These are phyloP conservation scores for Drosophila percnosoma DNA, from an alignment of 2,888 invertebrate genomes.

Conservation along the genomic window DNA sequence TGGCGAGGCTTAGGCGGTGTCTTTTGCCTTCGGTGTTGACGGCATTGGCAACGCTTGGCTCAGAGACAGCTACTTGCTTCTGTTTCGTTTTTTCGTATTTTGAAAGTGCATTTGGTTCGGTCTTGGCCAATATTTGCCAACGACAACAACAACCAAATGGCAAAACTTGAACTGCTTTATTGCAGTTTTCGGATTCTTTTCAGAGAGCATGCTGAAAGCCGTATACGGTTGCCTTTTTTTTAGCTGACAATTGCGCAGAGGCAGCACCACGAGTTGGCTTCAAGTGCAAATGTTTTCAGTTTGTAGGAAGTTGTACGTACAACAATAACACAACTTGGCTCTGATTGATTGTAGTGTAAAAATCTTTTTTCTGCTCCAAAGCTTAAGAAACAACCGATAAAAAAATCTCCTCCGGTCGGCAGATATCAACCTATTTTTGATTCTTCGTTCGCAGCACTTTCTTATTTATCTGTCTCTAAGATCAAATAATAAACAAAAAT, in stretches of 20 bases:
- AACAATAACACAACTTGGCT: not conserved
- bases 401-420: not conserved
- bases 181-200: constrained; percentile 64
- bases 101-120: constrained; percentile 72
- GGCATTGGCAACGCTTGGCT: constrained; percentile 66
- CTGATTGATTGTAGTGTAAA: constrained; percentile 6
- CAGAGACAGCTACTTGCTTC: constrained; percentile 47
- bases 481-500: not conserved
- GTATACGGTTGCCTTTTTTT: constrained; percentile 29
- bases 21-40: constrained; percentile 40
- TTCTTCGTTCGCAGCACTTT: constrained; percentile 5
- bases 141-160: constrained; percentile 37
- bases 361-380: not conserved
- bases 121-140: constrained; percentile 75
- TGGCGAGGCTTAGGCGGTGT: constrained; percentile 37
- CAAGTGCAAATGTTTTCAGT: constrained; percentile 48
- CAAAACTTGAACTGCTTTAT: constrained; percentile 73
- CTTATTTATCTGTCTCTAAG: not conserved
- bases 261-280: constrained; percentile 17
- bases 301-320: constrained; percentile 21
- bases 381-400: not conserved
- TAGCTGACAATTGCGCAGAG: constrained; percentile 34
- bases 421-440: not conserved
- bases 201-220: constrained; percentile 41
- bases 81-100: constrained; percentile 47